phyloP scores from a whole-genome alignment of 2,797 vertebrate genomes.

The Erpetoichthys calabaricus region DNA sequence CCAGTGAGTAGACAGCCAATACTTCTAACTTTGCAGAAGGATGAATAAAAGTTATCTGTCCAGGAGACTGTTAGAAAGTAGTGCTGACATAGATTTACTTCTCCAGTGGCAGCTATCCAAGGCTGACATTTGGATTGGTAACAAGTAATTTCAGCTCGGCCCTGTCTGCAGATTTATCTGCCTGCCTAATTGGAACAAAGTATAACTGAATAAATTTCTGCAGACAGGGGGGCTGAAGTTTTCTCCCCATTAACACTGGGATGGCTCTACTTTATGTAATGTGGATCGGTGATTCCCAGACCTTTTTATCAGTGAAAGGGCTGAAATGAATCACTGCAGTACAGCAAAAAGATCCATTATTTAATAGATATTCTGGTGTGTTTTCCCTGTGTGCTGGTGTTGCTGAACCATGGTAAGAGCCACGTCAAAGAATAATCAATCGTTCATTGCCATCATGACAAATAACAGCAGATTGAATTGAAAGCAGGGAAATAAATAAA shows the following conservation, averaged over 20 bases:
- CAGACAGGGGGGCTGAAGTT: neutral
- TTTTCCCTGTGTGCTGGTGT: too few species aligned
- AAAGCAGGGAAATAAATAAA: too few species aligned
- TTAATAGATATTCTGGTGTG: too few species aligned
- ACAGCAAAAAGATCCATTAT: neutral
- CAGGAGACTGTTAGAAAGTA: too few species aligned
- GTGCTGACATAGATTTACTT: neutral
- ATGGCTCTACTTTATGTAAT: neutral
- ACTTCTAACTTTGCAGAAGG: too few species aligned
- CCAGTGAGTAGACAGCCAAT: too few species aligned
- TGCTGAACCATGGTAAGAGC: too few species aligned
- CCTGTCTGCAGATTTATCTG: neutral
- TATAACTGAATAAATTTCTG: neutral
- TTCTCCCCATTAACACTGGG: constrained; percentile 1
- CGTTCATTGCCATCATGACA: too few species aligned
- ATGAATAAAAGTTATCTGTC: too few species aligned
- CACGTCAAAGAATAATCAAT: too few species aligned
- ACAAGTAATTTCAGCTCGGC: neutral
- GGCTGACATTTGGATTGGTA: neutral
- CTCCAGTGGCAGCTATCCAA: constrained; percentile 1
- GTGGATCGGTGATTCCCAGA: neutral
- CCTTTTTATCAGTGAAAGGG: neutral
- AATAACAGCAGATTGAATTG: too few species aligned
- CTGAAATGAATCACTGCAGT: neutral
- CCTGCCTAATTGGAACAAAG: constrained; percentile 1